These are phyloP conservation scores for Watsonalla binaria DNA, from an alignment of 2,888 invertebrate species.

Conservation along the genomic window DNA sequence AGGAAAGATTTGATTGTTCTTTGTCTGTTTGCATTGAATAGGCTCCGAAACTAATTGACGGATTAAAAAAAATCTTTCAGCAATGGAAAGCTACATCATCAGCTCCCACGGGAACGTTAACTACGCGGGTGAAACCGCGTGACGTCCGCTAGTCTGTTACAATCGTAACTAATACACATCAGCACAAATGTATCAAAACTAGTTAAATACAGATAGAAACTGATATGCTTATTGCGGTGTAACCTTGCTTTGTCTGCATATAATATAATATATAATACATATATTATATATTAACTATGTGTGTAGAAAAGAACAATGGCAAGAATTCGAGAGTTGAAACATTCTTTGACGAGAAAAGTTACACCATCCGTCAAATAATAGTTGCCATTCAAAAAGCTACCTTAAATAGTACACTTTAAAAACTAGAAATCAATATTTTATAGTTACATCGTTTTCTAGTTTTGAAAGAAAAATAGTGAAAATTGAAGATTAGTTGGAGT, in stretches of 20 bases:
- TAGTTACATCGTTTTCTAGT: too few relatives aligned
- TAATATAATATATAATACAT: neutral
- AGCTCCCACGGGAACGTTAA: too few relatives aligned
- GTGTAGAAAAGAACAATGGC: slow-evolving; percentile 20
- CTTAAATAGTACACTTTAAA: neutral
- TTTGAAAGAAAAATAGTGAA: too few relatives aligned
- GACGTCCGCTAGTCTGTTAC: too few relatives aligned
- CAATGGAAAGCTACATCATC: too few relatives aligned
- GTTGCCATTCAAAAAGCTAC: neutral
- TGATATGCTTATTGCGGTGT: slow-evolving; percentile 61
- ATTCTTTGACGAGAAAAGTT: slow-evolving; percentile 8
- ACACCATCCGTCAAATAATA: slow-evolving; percentile 1
- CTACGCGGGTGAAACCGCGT: too few relatives aligned
- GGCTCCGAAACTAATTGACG: too few relatives aligned
- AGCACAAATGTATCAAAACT: slow-evolving; percentile 36
- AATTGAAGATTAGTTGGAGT: neutral
- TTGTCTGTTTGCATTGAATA: too few relatives aligned
- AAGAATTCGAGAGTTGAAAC: slow-evolving; percentile 33
- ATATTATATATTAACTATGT: slow-evolving; percentile 1
- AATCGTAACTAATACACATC: too few relatives aligned
- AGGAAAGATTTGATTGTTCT: too few relatives aligned
- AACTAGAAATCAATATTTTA: neutral
- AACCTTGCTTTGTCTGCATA: slow-evolving; percentile 16
- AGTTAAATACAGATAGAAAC: slow-evolving; percentile 39
- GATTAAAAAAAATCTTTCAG: too few relatives aligned